A percentile compares a stretch with the other conserved stretches of the same genome.
These are phyloP conservation scores for Neodon shergylaensis DNA, from an alignment of 2,113 vertebrate species.

Conservation along the genomic window DNA sequence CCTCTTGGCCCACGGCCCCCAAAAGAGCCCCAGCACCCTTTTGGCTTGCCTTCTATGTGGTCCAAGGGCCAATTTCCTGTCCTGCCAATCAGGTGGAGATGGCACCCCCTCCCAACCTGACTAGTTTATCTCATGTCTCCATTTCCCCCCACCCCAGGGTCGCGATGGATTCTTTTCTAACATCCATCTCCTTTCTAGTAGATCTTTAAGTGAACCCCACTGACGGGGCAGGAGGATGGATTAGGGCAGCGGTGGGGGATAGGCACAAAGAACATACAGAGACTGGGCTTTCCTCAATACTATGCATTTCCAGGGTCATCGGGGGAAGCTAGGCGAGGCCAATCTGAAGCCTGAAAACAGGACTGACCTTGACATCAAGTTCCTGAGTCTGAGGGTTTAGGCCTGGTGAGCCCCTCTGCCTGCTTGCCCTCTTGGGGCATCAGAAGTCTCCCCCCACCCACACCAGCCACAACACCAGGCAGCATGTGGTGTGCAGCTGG, in stretches of 20 bases:
- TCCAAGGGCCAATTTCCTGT: constrained; percentile 64
- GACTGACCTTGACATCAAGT: not conserved
- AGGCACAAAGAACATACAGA: not conserved
- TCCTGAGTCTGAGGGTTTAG: not conserved
- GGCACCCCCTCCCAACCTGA: not conserved
- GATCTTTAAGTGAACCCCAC: constrained; percentile 31
- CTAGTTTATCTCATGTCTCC: constrained; percentile 56
- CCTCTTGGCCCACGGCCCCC: not conserved
- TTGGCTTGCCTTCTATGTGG: constrained; percentile 53
- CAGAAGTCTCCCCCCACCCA: constrained; percentile 7
- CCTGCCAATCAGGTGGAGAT: constrained; percentile 56
- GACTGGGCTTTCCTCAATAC: not conserved
- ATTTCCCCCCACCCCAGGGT: not conserved
- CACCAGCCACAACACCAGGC: not conserved
- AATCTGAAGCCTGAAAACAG: not conserved
- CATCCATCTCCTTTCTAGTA: not conserved
- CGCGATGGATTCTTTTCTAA: constrained; percentile 33
- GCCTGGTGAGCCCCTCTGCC: not conserved
- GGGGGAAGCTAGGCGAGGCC: not conserved
- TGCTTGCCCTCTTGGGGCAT: constrained; percentile 45
- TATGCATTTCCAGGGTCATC: not conserved
- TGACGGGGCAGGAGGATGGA: not conserved
- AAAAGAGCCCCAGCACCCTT: not conserved
- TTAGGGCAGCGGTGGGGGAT: not conserved
- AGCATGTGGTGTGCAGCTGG: constrained; percentile 68